Percentiles rank a stretch among this genome's conserved stretches.
phyloP scores from a whole-genome alignment of 1,140 invertebrate species.

The Chlorops oryzae region DNA sequence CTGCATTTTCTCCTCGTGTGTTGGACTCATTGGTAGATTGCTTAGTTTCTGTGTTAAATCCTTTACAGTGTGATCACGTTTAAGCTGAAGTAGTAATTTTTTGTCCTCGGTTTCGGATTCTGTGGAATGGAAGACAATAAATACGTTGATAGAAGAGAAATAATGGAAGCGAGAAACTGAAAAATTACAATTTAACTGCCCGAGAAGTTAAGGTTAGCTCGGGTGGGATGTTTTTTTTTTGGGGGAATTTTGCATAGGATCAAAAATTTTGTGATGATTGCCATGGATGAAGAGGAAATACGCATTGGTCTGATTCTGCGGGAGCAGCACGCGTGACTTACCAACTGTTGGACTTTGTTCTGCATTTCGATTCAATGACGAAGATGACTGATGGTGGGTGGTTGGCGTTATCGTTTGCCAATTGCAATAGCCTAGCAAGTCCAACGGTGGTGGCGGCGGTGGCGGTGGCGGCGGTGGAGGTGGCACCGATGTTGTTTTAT shows the following conservation, averaged over 20 bases:
- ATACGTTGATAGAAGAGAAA: not conserved
- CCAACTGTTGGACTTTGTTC: no score
- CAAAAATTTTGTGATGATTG: constrained; percentile 3
- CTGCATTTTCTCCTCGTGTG: constrained; percentile 49
- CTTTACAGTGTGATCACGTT: constrained; percentile 74
- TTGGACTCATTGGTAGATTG: constrained; percentile 56
- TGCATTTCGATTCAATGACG: no score
- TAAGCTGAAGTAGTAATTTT: constrained; percentile 48
- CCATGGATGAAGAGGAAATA: not conserved
- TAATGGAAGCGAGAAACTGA: not conserved
- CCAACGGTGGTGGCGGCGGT: constrained; percentile 34
- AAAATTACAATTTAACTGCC: no score
- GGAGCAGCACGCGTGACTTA: constrained; percentile 7
- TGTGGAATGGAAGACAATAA: constrained; percentile 8
- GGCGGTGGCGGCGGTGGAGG: constrained; percentile 37
- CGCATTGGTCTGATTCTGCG: not conserved
- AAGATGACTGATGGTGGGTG: no score
- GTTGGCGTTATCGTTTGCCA: no score
- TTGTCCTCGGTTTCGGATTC: constrained; percentile 44
- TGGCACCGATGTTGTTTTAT: no score
- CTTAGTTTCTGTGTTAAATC: constrained; percentile 79
- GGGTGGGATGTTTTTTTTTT: no score
- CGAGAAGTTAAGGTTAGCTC: no score
- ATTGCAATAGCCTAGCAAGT: constrained; percentile 28
- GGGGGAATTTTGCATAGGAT: not conserved